A percentile compares a stretch with the other conserved stretches of the same genome.
phyloP scores from a whole-genome alignment of 1,140 invertebrate species.

The Tachypleus tridentatus region DNA sequence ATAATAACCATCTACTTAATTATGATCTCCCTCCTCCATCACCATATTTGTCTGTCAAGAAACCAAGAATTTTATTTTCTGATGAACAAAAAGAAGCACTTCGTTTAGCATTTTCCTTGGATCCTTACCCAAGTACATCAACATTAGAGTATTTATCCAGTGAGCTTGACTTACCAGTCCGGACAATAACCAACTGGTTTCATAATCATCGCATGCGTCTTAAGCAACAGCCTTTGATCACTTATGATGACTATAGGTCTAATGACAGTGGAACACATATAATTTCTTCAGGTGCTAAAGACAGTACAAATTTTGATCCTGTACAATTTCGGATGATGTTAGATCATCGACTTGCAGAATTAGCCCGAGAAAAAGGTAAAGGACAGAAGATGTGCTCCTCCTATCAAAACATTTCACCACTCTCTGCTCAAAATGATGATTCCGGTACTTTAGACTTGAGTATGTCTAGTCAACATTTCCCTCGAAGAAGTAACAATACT shows the following conservation, averaged over 20 bases:
- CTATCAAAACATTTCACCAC: no score
- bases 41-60: conserved; percentile 48
- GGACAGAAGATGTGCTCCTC: no score
- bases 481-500: conserved; percentile 2
- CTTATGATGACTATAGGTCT: conserved; percentile 35
- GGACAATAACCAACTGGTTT: conserved; percentile 99
- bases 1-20: no score
- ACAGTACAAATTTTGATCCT: conserved; percentile 56
- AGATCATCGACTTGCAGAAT: conserved; percentile 69
- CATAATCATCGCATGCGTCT: conserved; percentile 97
- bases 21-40: background rate
- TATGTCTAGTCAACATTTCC: conserved; percentile 41
- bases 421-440: conserved; percentile 12
- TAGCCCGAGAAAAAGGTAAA: conserved; percentile 27
- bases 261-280: conserved; percentile 16
- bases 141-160: conserved; percentile 89
- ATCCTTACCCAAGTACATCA: conserved; percentile 89
- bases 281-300: conserved; percentile 11
- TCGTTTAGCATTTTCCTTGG: conserved; percentile 79
- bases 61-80: conserved; percentile 86
- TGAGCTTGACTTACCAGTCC: conserved; percentile 78
- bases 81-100: conserved; percentile 97
- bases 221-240: conserved; percentile 60
- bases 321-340: conserved; percentile 76
- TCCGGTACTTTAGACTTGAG: conserved; percentile 51